Evolutionary conservation across 2,113 vertebrate species (phyloP).

Genomic region (Tachysurus fulvidraco): DNA sequence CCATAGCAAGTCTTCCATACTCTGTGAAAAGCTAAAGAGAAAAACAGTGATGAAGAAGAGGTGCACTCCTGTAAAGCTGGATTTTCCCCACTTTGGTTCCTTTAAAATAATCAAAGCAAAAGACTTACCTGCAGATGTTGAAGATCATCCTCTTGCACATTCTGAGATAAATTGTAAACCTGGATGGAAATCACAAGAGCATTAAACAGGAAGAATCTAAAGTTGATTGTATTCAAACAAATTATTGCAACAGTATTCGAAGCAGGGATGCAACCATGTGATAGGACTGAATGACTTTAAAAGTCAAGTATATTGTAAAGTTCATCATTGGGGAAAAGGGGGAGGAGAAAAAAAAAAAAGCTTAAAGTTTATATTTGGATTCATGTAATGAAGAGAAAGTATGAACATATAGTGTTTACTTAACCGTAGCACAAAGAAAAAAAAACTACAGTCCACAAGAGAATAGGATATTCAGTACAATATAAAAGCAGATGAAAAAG

Average conservation of each 20-base stretch:
- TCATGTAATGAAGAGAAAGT: background rate
- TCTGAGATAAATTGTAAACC: slow-evolving; percentile 98
- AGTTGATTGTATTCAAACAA: background rate
- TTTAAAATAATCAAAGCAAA: background rate
- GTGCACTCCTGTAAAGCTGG: no score
- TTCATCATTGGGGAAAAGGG: background rate
- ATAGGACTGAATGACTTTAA: background rate
- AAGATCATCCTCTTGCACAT: slow-evolving; percentile 97
- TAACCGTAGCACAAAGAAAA: no score
- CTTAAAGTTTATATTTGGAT: background rate
- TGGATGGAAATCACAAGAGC: slow-evolving; percentile 54
- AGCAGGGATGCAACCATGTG: no score
- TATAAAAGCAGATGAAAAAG: slow-evolving; percentile 7
- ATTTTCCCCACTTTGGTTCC: no score
- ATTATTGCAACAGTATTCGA: background rate
- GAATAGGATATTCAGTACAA: background rate
- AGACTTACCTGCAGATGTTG: slow-evolving; percentile 89
- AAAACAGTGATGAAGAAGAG: background rate
- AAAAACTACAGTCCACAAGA: no score
- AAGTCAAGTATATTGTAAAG: background rate
- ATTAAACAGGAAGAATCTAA: background rate
- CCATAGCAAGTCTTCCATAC: slow-evolving; percentile 95
- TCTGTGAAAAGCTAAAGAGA: slow-evolving; percentile 91
- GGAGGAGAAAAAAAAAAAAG: background rate
- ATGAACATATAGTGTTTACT: background rate